Conservation (phyloP, 1,140 invertebrate genomes). For the Hirudo medicinalis region DNA sequence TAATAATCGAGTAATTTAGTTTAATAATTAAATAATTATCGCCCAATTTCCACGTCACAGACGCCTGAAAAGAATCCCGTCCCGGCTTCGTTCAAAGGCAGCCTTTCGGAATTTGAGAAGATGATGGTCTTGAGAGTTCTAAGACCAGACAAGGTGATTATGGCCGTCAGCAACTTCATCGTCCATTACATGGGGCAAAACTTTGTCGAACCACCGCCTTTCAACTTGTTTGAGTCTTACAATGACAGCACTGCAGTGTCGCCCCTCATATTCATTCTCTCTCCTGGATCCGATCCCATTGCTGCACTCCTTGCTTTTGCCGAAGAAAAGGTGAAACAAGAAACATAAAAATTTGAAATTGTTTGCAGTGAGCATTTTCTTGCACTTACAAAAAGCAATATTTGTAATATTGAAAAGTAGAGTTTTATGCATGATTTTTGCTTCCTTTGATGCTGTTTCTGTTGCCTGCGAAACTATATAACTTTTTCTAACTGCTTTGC, state of each 20-base stretch:
- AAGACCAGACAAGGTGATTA: slow-evolving; percentile 62
- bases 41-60: slow-evolving; percentile 32
- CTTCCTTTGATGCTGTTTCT: neutral
- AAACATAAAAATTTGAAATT: neutral
- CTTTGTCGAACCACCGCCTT: slow-evolving; percentile 77
- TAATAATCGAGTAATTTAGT: slow-evolving; percentile 29
- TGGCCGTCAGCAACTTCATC: slow-evolving; percentile 65
- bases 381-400: neutral
- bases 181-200: slow-evolving; percentile 58
- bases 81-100: slow-evolving; percentile 54
- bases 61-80: slow-evolving; percentile 52
- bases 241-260: slow-evolving; percentile 66
- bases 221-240: slow-evolving; percentile 63
- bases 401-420: neutral
- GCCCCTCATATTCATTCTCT: slow-evolving; percentile 77
- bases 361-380: neutral
- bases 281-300: slow-evolving; percentile 81
- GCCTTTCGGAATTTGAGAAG: slow-evolving; percentile 56
- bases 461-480: neutral
- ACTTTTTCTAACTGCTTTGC: neutral
- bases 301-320: slow-evolving; percentile 56
- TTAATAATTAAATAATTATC: slow-evolving; percentile 23
- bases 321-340: slow-evolving; percentile 52
- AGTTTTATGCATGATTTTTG: neutral
- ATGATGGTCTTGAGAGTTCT: slow-evolving; percentile 66